phyloP scores from a whole-genome alignment of 1,140 invertebrate genomes.

The Homarus americanus region DNA sequence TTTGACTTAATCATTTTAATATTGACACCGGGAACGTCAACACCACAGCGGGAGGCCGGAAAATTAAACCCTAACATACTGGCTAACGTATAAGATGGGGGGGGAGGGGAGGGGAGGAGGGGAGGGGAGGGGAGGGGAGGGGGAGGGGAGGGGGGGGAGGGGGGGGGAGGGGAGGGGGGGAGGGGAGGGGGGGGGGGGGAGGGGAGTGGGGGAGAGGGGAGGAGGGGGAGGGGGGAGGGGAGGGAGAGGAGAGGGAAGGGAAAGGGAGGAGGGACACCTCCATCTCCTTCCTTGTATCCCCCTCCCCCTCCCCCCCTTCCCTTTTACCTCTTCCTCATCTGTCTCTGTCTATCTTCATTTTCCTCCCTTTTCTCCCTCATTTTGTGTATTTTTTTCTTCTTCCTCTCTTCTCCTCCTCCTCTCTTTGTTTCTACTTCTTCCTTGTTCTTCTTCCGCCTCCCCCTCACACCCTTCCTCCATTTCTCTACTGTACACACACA shows the following conservation, averaged over 20 bases:
- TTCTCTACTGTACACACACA: too few relatives aligned
- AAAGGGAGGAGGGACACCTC: too few relatives aligned
- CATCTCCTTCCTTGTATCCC: too few relatives aligned
- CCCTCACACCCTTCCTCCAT: too few relatives aligned
- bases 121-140: not conserved
- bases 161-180: not conserved
- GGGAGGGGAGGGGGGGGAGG: not conserved
- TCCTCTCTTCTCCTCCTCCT: too few relatives aligned
- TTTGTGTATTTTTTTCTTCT: too few relatives aligned
- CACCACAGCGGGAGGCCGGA: conserved; percentile 25
- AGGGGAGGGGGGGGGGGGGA: not conserved
- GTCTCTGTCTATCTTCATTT: too few relatives aligned
- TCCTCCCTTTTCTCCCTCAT: too few relatives aligned
- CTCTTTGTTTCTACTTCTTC: too few relatives aligned
- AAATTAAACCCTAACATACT: conserved; percentile 49
- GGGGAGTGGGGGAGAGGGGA: not conserved
- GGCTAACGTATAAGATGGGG: conserved; percentile 5
- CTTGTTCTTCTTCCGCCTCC: too few relatives aligned
- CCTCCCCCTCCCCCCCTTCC: too few relatives aligned
- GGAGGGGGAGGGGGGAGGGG: not conserved
- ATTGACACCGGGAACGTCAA: conserved; percentile 52
- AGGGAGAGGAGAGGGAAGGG: not conserved
- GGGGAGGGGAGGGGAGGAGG: not conserved
- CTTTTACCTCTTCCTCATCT: too few relatives aligned
- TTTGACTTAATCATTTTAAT: conserved; percentile 57